Evolutionary conservation across 2,113 vertebrate species (phyloP).

Genomic region (Climacteris rufus): DNA sequence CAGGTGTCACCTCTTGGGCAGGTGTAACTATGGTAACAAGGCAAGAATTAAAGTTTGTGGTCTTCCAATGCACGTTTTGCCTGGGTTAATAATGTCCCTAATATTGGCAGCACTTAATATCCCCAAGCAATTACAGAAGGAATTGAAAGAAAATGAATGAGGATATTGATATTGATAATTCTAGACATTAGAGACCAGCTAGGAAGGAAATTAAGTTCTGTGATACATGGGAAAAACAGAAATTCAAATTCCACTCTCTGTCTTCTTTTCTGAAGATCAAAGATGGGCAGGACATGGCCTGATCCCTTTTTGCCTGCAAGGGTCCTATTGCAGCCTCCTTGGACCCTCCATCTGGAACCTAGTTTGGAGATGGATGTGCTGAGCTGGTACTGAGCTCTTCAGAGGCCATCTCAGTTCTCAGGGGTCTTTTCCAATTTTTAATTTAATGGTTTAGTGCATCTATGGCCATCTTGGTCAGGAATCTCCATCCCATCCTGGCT

Average conservation of each 20-base stretch:
- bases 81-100: background rate
- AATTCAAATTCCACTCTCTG: background rate
- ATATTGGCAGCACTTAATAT: background rate
- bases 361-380: background rate
- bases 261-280: background rate
- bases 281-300: background rate
- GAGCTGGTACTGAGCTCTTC: background rate
- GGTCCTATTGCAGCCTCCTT: background rate
- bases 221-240: background rate
- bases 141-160: background rate
- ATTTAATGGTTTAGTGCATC: background rate
- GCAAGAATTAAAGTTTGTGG: background rate
- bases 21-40: constrained; percentile 51
- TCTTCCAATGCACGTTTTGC: background rate
- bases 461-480: background rate
- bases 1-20: background rate
- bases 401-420: background rate
- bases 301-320: background rate
- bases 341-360: background rate
- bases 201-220: background rate
- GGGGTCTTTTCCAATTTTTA: background rate
- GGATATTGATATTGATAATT: background rate
- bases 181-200: background rate
- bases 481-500: background rate
- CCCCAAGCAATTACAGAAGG: background rate